Percentiles rank a stretch among this genome's conserved stretches.
phyloP scores from a whole-genome alignment of 2,797 vertebrate genomes.

The Gymnodraco acuticeps region DNA sequence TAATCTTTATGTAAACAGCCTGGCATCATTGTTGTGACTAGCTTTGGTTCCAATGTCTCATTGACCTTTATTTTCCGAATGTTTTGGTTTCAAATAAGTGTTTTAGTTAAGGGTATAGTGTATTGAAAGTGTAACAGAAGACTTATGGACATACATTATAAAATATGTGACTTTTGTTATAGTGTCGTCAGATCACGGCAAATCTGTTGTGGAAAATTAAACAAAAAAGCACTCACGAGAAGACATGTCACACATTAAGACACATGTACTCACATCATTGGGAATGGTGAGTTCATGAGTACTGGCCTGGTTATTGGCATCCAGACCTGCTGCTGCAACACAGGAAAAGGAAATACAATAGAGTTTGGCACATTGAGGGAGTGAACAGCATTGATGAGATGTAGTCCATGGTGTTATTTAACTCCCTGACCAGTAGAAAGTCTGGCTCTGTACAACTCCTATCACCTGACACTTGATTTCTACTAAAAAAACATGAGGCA shows the following conservation, averaged over 20 bases:
- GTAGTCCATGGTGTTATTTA: slow-evolving; percentile 14
- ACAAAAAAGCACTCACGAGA: neutral
- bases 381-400: slow-evolving; percentile 40
- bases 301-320: slow-evolving; percentile 97
- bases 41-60: neutral
- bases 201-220: slow-evolving; percentile 1
- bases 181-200: neutral
- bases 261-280: slow-evolving; percentile 95
- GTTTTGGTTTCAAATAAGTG: neutral
- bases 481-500: neutral
- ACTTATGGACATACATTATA: neutral
- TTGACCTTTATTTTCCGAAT: slow-evolving; percentile 6
- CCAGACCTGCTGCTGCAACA: slow-evolving; percentile 91
- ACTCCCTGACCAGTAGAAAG: slow-evolving; percentile 22
- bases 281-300: slow-evolving; percentile 99
- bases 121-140: neutral
- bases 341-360: slow-evolving; percentile 70
- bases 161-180: slow-evolving; percentile 5
- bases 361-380: slow-evolving; percentile 67
- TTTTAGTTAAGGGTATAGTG: neutral
- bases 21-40: neutral
- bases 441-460: slow-evolving; percentile 26
- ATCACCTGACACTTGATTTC: neutral
- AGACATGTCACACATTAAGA: slow-evolving; percentile 2
- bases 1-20: neutral